Evolutionary conservation across 2,797 vertebrate species (phyloP).

Genomic region (Coilia nasus): DNA sequence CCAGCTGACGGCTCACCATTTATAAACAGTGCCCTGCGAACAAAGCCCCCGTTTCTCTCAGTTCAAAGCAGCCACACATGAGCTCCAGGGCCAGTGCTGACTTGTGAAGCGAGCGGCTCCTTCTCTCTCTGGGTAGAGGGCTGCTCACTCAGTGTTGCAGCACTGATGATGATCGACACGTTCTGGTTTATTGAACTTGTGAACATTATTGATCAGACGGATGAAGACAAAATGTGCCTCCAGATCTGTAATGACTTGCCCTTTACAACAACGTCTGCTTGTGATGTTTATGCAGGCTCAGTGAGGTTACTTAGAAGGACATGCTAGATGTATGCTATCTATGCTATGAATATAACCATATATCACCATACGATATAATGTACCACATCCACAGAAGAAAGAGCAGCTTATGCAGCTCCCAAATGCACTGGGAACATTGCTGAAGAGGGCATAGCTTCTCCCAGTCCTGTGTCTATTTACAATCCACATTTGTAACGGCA

Average conservation of each 20-base stretch:
- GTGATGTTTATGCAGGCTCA: not conserved
- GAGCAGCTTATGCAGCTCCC: not conserved
- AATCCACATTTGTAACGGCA: not conserved
- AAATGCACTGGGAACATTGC: not conserved
- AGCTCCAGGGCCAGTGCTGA: conserved; percentile 2
- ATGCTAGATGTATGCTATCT: no score
- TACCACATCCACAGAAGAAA: not conserved
- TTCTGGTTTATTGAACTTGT: not conserved
- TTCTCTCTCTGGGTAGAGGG: not conserved
- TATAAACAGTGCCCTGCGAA: conserved; percentile 3
- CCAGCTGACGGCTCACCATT: not conserved
- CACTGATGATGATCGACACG: not conserved
- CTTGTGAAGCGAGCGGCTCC: not conserved
- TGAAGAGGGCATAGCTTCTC: not conserved
- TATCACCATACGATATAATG: not conserved
- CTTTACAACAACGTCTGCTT: not conserved
- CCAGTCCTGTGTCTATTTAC: no score
- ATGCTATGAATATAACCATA: no score
- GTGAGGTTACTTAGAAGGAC: not conserved
- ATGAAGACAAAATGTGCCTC: not conserved
- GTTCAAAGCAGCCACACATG: conserved; percentile 2
- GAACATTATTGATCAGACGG: not conserved
- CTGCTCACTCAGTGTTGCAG: not conserved
- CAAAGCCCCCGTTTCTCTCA: conserved; percentile 6
- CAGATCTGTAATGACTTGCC: not conserved